Evolutionary conservation across 2,797 vertebrate species (phyloP), one percentile per base, ranked within the genome.

Genomic region (Argya squamiceps): DNA sequence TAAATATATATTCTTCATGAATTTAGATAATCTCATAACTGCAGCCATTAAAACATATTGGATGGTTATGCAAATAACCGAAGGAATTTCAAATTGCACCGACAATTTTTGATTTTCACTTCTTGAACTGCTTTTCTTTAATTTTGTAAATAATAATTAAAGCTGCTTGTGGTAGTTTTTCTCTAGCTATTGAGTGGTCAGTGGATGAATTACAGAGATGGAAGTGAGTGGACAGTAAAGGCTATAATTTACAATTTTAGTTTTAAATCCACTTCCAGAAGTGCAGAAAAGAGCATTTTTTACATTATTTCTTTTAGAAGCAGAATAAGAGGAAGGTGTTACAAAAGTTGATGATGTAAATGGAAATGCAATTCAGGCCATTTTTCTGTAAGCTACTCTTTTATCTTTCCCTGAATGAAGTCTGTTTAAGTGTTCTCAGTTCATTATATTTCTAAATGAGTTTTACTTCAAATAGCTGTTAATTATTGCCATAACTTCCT

Each of bases 1-100:
- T 90, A 95, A 90, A 94, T 93, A 52, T 49, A 86, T 88, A 70
- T 86, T 84, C 92, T 88, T 93, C 76, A 86, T 90, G 30, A 90
- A 88, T 94, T 78, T 93, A 76, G 90, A 70, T 88, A 4, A 69
- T 94, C 82, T 90, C 85, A 32, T 91, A 84, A 67, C 56, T 84
- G 29, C 47, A 78, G 53, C 64, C 58, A 60, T 92, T 92, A 76
- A 86, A 88, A 63, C 24, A 4, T 67, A 29, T 29, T 58, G 79
- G 32, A 26, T 86, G 17, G 50, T 29, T 83, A n/a, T 89, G 84
- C 50, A 93, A 81, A 84, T 83, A 77, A 37, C 22, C 2, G 17
- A 64, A 49, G 17, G 30, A 44, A 76, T 92, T 86, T 93, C 53
- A 67, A 11, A 68, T 75, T 16, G 9, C 55, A 34, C 15, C 3